Percentiles rank a stretch among this genome's conserved stretches.
phyloP scores from a whole-genome alignment of 2,797 vertebrate genomes.

The Hydrocynus forskahlii region DNA sequence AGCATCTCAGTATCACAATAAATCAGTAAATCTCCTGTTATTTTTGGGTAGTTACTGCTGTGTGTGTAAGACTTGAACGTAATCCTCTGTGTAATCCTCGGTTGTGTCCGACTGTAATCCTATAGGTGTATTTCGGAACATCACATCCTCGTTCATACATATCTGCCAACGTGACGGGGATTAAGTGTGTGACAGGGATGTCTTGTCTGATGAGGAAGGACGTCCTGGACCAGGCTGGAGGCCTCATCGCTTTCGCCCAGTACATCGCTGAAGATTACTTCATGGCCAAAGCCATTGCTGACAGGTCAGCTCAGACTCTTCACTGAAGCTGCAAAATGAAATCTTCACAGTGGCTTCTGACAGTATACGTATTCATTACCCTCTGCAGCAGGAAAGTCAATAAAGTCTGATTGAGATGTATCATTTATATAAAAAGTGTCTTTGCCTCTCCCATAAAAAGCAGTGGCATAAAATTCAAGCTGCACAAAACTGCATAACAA shows the following conservation, averaged over 20 bases:
- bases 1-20: too few species aligned
- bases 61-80: too few species aligned
- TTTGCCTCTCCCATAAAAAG: not conserved
- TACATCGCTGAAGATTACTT: conserved; percentile 99
- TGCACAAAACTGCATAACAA: not conserved
- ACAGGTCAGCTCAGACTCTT: conserved; percentile 77
- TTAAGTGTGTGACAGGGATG: conserved; percentile 98
- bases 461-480: not conserved
- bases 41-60: too few species aligned
- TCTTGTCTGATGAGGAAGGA: conserved; percentile 98
- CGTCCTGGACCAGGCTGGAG: conserved; percentile 93
- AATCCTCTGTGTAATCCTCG: not conserved
- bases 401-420: not conserved
- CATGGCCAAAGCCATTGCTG: conserved; percentile 98
- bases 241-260: conserved; percentile 92
- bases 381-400: not conserved
- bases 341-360: not conserved
- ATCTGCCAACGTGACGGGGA: conserved; percentile 94
- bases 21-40: too few species aligned
- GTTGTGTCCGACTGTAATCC: not conserved
- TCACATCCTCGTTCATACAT: conserved; percentile 97
- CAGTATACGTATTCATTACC: not conserved
- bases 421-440: not conserved
- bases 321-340: not conserved
- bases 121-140: conserved; percentile 96